Base-by-base conservation (phyloP, 2,888 invertebrate genomes). In the Caenorhabditis uteleia region DNA sequence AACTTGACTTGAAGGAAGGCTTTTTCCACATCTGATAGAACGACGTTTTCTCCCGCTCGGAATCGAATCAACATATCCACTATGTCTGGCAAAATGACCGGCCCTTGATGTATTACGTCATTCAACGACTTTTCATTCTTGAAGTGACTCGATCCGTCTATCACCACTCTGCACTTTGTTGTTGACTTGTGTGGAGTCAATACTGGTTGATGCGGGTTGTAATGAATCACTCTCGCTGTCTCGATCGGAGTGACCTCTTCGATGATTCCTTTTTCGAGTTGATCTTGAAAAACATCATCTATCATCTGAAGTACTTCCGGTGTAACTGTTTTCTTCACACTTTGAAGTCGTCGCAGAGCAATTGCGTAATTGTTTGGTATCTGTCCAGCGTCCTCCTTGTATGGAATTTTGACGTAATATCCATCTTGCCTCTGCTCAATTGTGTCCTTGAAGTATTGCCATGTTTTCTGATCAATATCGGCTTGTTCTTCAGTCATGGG, bases 1-100 rank as follows among this genome's bases (percentile, higher is more conserved):
- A 77, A 45, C n/a, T 10, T 25, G 6, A 77, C 42, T 27, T 50
- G 48, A 10, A 59, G 60, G 43, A 76, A 76, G 0, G 76, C 76
- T 45, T 71, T 76, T 33, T 75, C 67, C 1, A 72, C 44, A 33
- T 72, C 72, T 0, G 47, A 36, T 6, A 29, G 18, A 0, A 70
- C 21, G 6, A 34, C 46, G n/a, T 38, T 25, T 25, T 47, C 26
- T 1, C 44, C 29, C n/a, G 18, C 10, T 21, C 69, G 43, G 18
- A 68, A 53, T n/a, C 61, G 42, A n/a, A 72, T 25, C 5, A 75
- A 26, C 7, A 67, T 16, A 16, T 38, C 60, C 6, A 57, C 8
- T 1, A 71, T 27, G 26, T 51, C 23, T 10, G 66, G 61, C 1
- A 67, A 33, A 5, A 57, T 42, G 1, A 34, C 31, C 10, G 67